These are phyloP conservation scores for Planococcus citri DNA, from an alignment of 1,140 invertebrate species.

Conservation along the genomic window DNA sequence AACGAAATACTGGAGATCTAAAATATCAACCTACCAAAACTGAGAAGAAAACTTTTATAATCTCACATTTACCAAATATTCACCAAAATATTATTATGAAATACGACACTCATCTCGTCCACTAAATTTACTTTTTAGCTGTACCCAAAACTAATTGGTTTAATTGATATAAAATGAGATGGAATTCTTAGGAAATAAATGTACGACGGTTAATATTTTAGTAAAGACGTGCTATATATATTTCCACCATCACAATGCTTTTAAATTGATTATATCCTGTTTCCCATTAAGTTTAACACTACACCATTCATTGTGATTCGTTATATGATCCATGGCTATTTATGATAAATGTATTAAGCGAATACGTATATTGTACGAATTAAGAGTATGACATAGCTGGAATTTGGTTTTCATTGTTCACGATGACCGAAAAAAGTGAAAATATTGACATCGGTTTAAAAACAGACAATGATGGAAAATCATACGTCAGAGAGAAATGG, in stretches of 20 bases:
- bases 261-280: conserved; percentile 4
- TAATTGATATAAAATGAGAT: neutral
- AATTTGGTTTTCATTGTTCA: neutral
- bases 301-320: neutral
- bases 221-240: neutral
- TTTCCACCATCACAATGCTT: neutral
- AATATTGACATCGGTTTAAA: neutral
- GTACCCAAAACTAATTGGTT: neutral
- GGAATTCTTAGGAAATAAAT: neutral
- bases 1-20: no score
- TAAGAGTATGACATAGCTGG: neutral
- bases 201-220: neutral
- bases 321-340: neutral
- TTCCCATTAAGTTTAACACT: neutral
- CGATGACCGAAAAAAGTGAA: neutral
- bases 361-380: neutral
- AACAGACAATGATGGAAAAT: neutral
- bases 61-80: no score
- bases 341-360: neutral
- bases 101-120: no score
- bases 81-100: no score
- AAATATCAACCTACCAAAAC: no score
- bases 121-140: no score
- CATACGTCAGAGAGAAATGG: conserved; percentile 60
- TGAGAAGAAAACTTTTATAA: no score